Conservation (phyloP, 1,140 invertebrate genomes). For the Drosophila melanogaster region Release_6_plus_ISO1_MT NT_033777.3:23451501-23452000, state of each 20-base stretch:
- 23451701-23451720: neutral
- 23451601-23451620: too few species aligned
- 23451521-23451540: constrained; percentile 1
- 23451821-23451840: constrained; percentile 49
- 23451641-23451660: too few species aligned
- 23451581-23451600: neutral
- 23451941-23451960: constrained; percentile 26
- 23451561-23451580: neutral
- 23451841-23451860: constrained; percentile 54
- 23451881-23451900: constrained; percentile 29
- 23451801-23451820: constrained; percentile 7
- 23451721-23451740: neutral
- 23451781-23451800: constrained; percentile 5
- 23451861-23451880: constrained; percentile 47
- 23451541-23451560: neutral
- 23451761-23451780: neutral
- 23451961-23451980: constrained; percentile 76
- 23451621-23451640: too few species aligned
- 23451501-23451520: neutral
- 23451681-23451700: neutral
- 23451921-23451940: constrained; percentile 9
- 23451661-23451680: too few species aligned
- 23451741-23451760: neutral
- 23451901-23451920: constrained; percentile 11
- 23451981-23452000: constrained; percentile 78